Evolutionary conservation across 1,140 invertebrate species (phyloP).

Genomic region (Ceratoteleas bidentatus): DNA sequence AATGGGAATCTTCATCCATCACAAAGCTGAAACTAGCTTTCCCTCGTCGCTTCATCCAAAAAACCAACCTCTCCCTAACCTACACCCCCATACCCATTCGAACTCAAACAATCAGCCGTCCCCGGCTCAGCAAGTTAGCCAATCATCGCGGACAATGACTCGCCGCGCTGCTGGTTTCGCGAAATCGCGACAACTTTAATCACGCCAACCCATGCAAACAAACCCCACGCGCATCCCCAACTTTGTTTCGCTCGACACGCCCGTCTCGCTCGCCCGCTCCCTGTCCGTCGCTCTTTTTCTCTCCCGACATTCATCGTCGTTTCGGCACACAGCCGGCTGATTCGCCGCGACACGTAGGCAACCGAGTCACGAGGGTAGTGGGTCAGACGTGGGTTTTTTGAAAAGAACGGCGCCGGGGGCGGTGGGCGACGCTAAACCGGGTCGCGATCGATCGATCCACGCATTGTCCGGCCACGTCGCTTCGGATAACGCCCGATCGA

Average conservation of each 20-base stretch:
- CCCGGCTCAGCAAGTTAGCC: too few relatives aligned
- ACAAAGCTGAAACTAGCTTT: too few relatives aligned
- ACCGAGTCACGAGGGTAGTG: constrained; percentile 77
- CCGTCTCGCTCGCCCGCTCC: constrained; percentile 33
- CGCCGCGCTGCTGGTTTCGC: neutral
- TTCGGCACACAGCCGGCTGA: constrained; percentile 58
- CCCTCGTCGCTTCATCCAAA: too few relatives aligned
- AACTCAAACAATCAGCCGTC: too few relatives aligned
- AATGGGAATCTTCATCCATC: too few relatives aligned
- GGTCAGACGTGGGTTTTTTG: constrained; percentile 74
- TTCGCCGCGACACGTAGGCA: constrained; percentile 66
- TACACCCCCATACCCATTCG: too few relatives aligned
- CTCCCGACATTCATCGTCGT: constrained; percentile 57
- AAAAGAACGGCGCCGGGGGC: constrained; percentile 66
- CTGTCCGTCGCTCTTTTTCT: constrained; percentile 62
- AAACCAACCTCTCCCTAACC: too few relatives aligned
- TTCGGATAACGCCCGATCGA: constrained; percentile 4
- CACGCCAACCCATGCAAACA: constrained; percentile 18
- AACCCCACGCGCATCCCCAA: constrained; percentile 31
- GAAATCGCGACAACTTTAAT: constrained; percentile 3
- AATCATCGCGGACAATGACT: too few relatives aligned
- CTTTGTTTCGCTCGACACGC: constrained; percentile 37
- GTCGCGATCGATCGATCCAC: constrained; percentile 67
- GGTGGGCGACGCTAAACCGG: constrained; percentile 67
- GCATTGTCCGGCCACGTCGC: constrained; percentile 39